These are phyloP conservation scores for Ischnura elegans DNA, from an alignment of 2,888 invertebrate species.

Conservation along the genomic window DNA sequence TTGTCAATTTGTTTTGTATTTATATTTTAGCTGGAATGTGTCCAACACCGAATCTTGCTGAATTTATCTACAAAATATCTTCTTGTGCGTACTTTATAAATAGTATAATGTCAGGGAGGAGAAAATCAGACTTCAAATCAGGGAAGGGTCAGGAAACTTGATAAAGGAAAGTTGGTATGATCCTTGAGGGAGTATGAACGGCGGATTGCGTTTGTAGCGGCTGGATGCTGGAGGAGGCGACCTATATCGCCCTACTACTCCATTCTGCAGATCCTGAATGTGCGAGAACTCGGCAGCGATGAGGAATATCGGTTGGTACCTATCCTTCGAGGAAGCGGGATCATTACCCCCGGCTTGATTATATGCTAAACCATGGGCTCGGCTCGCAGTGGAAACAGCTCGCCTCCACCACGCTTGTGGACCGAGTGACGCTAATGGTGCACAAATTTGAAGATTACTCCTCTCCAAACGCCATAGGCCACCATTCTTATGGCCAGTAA, in stretches of 20 bases:
- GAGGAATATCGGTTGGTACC: neutral
- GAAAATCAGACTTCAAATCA: too few species aligned
- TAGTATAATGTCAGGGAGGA: too few species aligned
- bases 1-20: too few species aligned
- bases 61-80: too few species aligned
- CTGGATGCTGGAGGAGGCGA: neutral
- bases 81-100: too few species aligned
- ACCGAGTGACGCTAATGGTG: conserved; percentile 12
- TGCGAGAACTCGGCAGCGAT: neutral
- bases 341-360: conserved; percentile 21
- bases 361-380: conserved; percentile 60
- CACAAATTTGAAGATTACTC: conserved; percentile 1
- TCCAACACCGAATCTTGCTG: too few species aligned
- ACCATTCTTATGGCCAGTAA: too few species aligned
- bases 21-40: too few species aligned
- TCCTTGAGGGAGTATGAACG: neutral
- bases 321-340: neutral
- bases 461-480: neutral
- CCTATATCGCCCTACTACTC: neutral
- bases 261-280: conserved; percentile 12
- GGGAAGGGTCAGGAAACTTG: too few species aligned
- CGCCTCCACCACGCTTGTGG: conserved; percentile 12
- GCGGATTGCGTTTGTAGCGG: conserved; percentile 32
- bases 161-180: neutral
- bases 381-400: neutral